Evolutionary conservation across 2,888 invertebrate genomes (phyloP).

Genomic region (Pediacus dermestoides): DNA sequence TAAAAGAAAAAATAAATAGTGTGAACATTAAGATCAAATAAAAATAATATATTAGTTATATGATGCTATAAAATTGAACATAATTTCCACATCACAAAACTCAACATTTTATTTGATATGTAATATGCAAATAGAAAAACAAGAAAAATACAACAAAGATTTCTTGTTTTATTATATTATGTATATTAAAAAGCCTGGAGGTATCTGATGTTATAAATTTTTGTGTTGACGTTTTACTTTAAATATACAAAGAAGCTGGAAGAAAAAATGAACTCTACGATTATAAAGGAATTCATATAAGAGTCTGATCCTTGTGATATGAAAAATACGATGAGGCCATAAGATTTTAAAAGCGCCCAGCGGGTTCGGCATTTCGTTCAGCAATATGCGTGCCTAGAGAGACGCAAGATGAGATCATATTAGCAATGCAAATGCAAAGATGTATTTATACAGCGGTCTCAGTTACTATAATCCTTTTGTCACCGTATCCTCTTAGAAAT

Average conservation of each 20-base stretch:
- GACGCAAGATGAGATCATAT: slow-evolving; percentile 33
- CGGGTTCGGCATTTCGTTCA: slow-evolving; percentile 28
- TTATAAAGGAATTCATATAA: slow-evolving; percentile 17
- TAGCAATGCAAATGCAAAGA: slow-evolving; percentile 41
- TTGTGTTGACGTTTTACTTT: slow-evolving; percentile 18
- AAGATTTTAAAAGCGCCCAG: slow-evolving; percentile 36
- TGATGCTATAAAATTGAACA: slow-evolving; percentile 6
- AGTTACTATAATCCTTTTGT: slow-evolving; percentile 28
- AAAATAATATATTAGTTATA: too few species aligned
- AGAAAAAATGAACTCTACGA: slow-evolving; percentile 12
- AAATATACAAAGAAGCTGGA: slow-evolving; percentile 13
- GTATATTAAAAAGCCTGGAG: slow-evolving; percentile 19
- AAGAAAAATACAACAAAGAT: slow-evolving; percentile 8
- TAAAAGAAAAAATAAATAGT: too few species aligned
- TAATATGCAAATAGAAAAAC: slow-evolving; percentile 15
- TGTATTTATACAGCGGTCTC: slow-evolving; percentile 25
- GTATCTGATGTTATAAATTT: slow-evolving; percentile 19
- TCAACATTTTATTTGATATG: slow-evolving; percentile 10
- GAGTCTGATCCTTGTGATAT: slow-evolving; percentile 28
- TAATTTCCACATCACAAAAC: slow-evolving; percentile 8
- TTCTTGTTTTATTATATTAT: slow-evolving; percentile 18
- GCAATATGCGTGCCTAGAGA: slow-evolving; percentile 35
- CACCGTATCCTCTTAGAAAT: slow-evolving; percentile 26
- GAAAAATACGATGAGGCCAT: slow-evolving; percentile 34
- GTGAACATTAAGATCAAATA: too few species aligned